Percentiles rank a stretch among this genome's conserved stretches.
Evolutionary conservation across 2,797 vertebrate species (phyloP).

Genomic region (Siniperca undulata): DNA sequence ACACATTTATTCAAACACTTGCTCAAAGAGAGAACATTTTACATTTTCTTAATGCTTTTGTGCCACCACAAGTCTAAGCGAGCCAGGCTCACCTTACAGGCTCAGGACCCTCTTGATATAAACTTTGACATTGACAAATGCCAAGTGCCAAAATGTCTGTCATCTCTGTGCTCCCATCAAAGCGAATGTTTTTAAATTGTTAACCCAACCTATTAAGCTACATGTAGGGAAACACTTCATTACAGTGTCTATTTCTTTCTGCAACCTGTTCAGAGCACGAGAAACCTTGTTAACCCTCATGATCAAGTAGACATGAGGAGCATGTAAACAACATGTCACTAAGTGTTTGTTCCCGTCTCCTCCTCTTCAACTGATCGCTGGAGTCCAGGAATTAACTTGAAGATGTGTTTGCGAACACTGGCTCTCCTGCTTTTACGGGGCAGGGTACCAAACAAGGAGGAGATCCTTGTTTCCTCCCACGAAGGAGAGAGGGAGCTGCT

Average conservation of each 20-base stretch:
- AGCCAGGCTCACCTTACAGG: conserved; percentile 8
- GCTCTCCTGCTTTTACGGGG: conserved; percentile 87
- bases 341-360: conserved; percentile 61
- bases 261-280: conserved; percentile 1
- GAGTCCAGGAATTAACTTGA: conserved; percentile 93
- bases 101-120: conserved; percentile 2
- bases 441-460: conserved; percentile 91
- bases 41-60: conserved; percentile 68
- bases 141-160: conserved; percentile 28
- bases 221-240: conserved; percentile 3
- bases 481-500: conserved; percentile 87
- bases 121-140: conserved; percentile 29
- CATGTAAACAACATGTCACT: conserved; percentile 34
- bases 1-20: conserved; percentile 47
- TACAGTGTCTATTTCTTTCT: conserved; percentile 29
- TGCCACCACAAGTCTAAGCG: conserved; percentile 12
- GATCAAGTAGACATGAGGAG: not conserved
- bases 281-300: not conserved
- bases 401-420: conserved; percentile 90
- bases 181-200: not conserved
- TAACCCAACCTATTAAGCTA: not conserved
- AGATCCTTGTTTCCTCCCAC: conserved; percentile 83
- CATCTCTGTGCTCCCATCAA: conserved; percentile 18
- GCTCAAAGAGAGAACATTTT: not conserved
- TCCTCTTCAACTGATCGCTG: conserved; percentile 93